phyloP scores from a whole-genome alignment of 2,888 invertebrate genomes.

The Macropis europaea region DNA sequence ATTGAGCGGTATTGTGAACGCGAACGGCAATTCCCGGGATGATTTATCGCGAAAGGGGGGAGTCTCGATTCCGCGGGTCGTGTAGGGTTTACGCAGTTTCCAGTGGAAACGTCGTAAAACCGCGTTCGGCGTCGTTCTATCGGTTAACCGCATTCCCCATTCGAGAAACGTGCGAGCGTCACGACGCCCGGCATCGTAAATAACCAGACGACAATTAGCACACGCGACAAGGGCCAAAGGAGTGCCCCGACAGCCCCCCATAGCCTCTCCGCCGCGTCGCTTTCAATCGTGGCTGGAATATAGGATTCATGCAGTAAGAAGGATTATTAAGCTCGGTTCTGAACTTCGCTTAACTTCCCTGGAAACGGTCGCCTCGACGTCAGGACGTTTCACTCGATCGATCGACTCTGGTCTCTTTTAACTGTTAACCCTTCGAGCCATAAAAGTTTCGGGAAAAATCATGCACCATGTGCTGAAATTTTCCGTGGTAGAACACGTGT shows the following conservation, averaged over 20 bases:
- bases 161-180: conserved; percentile 56
- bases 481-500: too few relatives aligned
- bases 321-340: conserved; percentile 44
- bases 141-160: conserved; percentile 61
- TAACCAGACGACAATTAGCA: conserved; percentile 69
- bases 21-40: conserved; percentile 27
- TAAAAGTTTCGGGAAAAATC: too few relatives aligned
- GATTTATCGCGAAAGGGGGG: conserved; percentile 32
- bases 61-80: conserved; percentile 37
- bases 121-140: conserved; percentile 46
- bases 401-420: too few relatives aligned
- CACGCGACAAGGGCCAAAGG: conserved; percentile 52
- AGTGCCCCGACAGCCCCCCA: conserved; percentile 47
- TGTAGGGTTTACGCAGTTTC: conserved; percentile 27
- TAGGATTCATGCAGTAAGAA: conserved; percentile 64
- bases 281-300: conserved; percentile 58
- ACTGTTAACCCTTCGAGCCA: too few relatives aligned
- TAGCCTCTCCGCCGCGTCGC: not conserved
- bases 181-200: conserved; percentile 61
- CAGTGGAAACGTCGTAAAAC: conserved; percentile 50
- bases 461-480: too few relatives aligned
- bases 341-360: too few relatives aligned
- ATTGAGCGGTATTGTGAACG: conserved; percentile 33
- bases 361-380: too few relatives aligned
- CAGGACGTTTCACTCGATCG: too few relatives aligned